phyloP scores from a whole-genome alignment of 2,113 vertebrate species.

The Alaudala cheleensis region DNA sequence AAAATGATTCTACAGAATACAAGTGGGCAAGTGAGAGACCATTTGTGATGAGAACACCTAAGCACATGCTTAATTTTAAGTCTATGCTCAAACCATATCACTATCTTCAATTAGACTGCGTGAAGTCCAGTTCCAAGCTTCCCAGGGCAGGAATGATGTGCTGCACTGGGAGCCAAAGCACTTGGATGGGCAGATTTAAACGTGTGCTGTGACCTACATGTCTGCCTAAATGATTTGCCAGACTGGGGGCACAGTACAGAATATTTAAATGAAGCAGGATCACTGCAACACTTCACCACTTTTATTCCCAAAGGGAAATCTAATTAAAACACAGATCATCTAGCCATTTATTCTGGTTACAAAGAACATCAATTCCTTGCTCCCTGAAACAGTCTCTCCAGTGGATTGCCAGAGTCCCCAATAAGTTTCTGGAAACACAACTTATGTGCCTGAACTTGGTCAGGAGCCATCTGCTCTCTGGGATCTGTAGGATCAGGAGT shows the following conservation, averaged over 20 bases:
- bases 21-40: background rate
- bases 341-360: background rate
- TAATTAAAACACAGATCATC: background rate
- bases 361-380: background rate
- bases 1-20: background rate
- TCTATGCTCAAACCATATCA: background rate
- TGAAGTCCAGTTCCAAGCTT: background rate
- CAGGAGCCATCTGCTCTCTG: background rate
- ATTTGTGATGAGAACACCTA: background rate
- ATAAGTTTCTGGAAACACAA: background rate
- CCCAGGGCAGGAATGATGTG: background rate
- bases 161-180: background rate
- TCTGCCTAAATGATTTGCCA: background rate
- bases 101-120: background rate
- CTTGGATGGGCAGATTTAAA: background rate
- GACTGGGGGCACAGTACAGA: background rate
- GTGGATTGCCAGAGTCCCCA: background rate
- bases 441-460: background rate
- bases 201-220: fast-evolving
- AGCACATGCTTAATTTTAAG: background rate
- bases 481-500: background rate
- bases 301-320: slow-evolving; percentile 3
- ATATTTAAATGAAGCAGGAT: background rate
- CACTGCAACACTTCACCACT: background rate
- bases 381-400: background rate